Percentiles rank a stretch among this genome's conserved stretches.
phyloP scores from a whole-genome alignment of 2,113 vertebrate genomes.

The Elephas maximus region DNA sequence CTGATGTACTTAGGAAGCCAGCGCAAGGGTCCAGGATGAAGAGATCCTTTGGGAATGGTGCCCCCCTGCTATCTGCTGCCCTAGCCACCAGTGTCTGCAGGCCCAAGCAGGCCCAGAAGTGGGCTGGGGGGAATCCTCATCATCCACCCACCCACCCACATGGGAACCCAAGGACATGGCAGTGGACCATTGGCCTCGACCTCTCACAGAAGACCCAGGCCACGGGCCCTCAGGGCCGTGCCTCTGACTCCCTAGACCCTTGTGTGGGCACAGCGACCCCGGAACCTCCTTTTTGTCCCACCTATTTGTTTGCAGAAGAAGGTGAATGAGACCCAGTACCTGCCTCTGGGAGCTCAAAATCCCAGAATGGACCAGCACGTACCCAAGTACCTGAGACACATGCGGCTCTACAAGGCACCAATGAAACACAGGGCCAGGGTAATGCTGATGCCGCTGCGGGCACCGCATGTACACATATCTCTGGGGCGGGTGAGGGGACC shows the following conservation, averaged over 20 bases:
- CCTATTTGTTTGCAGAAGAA: not conserved
- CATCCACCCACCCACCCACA: not conserved
- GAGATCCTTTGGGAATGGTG: not conserved
- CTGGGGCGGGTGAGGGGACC: too few relatives aligned
- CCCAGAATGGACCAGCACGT: accelerated
- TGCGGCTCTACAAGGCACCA: accelerated
- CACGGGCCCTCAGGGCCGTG: not conserved
- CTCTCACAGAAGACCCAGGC: not conserved
- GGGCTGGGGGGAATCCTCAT: too few relatives aligned
- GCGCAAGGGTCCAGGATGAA: not conserved
- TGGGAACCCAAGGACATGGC: accelerated
- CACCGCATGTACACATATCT: too few relatives aligned
- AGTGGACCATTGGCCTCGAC: not conserved
- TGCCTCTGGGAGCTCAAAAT: not conserved
- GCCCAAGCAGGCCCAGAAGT: not conserved
- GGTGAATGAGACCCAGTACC: not conserved
- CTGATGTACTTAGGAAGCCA: accelerated
- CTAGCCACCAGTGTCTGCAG: not conserved
- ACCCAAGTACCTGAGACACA: not conserved
- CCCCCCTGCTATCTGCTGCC: not conserved
- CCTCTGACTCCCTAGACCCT: too few relatives aligned
- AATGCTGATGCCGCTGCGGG: too few relatives aligned
- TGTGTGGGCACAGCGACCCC: not conserved
- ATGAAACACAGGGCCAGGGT: accelerated
- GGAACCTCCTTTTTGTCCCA: too few relatives aligned